Conservation (phyloP, 2,113 vertebrate species). For the Garra rufa region DNA sequence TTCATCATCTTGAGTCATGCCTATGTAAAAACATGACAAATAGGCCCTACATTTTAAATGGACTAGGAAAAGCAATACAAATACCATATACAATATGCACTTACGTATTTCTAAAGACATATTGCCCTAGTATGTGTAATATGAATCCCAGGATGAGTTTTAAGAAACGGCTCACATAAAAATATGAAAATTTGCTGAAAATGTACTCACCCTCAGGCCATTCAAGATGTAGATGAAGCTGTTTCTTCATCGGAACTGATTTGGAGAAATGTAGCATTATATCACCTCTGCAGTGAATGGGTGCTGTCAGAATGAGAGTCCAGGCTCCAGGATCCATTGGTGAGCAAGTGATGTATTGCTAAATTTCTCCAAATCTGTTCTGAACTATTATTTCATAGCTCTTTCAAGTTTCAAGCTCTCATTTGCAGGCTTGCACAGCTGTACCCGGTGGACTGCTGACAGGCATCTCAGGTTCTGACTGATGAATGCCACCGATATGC, state of each 20-base stretch:
- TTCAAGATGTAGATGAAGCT: background rate
- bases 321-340: too few species aligned
- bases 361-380: too few species aligned
- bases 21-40: background rate
- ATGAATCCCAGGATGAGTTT: background rate
- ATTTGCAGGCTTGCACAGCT: constrained; percentile 41
- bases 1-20: background rate
- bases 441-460: constrained; percentile 44
- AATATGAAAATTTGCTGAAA: too few species aligned
- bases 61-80: background rate
- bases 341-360: too few species aligned
- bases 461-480: constrained; percentile 51
- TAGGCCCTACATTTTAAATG: too few species aligned
- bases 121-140: background rate
- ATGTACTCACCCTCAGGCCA: too few species aligned
- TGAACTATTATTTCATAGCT: background rate
- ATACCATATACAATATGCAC: background rate
- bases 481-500: constrained; percentile 47
- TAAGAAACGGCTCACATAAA: too few species aligned
- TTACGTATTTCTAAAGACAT: background rate
- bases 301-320: too few species aligned
- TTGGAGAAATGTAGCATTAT: background rate
- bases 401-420: constrained; percentile 24
- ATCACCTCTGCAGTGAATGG: background rate
- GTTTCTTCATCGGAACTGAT: background rate